A percentile compares a stretch with the other conserved stretches of the same genome.
Conservation (phyloP, 2,888 invertebrate species). For the Pseudoips prasinana region DNA sequence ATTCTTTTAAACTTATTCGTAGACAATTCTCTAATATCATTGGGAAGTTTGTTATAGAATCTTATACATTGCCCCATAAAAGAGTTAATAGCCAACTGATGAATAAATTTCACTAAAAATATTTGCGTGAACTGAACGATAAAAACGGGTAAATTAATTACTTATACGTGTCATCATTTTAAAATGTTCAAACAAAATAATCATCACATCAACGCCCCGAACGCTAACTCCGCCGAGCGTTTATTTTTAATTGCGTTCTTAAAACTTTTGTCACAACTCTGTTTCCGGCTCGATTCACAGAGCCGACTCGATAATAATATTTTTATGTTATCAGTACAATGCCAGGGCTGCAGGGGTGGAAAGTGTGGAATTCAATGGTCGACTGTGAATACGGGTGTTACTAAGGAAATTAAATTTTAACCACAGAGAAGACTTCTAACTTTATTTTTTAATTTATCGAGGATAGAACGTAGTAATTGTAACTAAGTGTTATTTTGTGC, state of each 20-base stretch:
- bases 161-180: conserved; percentile 22
- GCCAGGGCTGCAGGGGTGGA: background rate
- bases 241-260: conserved; percentile 55
- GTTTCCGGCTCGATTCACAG: conserved; percentile 16
- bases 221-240: conserved; percentile 35
- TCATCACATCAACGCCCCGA: conserved; percentile 5
- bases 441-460: background rate
- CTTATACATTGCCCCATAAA: too few species aligned
- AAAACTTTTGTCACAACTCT: conserved; percentile 51
- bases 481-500: background rate
- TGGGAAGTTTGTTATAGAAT: too few species aligned
- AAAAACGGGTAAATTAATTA: too few species aligned
- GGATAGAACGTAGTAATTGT: background rate
- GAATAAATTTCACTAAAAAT: too few species aligned
- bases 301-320: conserved; percentile 16
- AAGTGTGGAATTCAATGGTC: background rate
- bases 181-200: conserved; percentile 9
- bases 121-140: too few species aligned
- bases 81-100: too few species aligned
- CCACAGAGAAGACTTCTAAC: background rate
- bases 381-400: background rate
- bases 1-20: too few species aligned
- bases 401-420: background rate
- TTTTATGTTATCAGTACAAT: conserved; percentile 4
- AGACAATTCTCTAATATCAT: too few species aligned